Evolutionary conservation across 1,140 invertebrate species (phyloP), one percentile per base, ranked within the genome.

Genomic region (Bicyclus anynana): DNA sequence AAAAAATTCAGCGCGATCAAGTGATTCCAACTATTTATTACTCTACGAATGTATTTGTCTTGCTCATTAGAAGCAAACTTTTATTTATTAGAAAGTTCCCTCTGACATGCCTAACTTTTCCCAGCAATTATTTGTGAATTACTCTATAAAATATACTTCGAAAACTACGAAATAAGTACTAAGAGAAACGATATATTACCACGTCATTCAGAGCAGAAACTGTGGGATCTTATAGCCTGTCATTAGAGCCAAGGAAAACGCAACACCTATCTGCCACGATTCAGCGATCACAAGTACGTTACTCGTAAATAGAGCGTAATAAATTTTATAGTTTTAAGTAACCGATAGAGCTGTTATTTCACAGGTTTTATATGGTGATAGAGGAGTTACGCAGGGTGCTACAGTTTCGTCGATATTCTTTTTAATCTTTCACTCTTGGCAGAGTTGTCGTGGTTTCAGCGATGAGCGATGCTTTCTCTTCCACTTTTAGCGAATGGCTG

Each of bases 301-400:
- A n/a, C n/a, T n/a, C n/a, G 60, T 55, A 66, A 72, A 59, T 68
- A 55, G 69, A 72, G 66, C 63, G 56, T 68, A 65, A 57, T 56
- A 47, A 61, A 61, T 60, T 62, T 55, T 71, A 65, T 58, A 53
- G 62, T 54, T 52, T 68, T 72, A 68, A 72, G 62, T 68, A 65
- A 71, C 59, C 58, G 46, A 61, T 62, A 47, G 40, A 56, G 54
- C 35, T 65, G 56, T 62, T 63, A 50, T 53, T 54, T 63, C 51
- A 46, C 37, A 44, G 47, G 12, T 13, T 14, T 40, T 4, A 14
- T 59, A 58, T n/a, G 54, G 46, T 58, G 46, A 50, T 33, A 42
- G 13, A 50, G 27, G 14, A 55, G 42, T 54, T 53, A 53, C 38
- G 51, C 37, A 38, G 51, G 38, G 23, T 4, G 23, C 7, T 23